Evolutionary conservation across 2,113 vertebrate species (phyloP).

Genomic region (Alethe diademata): DNA sequence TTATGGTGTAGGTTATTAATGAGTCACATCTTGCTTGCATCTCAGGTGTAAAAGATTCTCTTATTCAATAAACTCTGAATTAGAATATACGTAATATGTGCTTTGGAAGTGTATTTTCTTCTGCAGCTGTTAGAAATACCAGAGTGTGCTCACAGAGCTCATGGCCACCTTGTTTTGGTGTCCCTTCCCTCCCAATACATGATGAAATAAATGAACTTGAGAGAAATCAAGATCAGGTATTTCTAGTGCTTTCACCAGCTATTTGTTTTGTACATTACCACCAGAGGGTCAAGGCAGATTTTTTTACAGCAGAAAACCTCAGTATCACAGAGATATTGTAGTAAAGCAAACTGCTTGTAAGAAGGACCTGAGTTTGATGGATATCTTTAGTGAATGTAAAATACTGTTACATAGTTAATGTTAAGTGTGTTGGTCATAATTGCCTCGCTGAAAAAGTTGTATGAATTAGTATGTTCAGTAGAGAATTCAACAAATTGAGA

Average conservation of each 20-base stretch:
- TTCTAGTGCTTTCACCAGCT: background rate
- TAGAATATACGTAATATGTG: background rate
- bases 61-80: background rate
- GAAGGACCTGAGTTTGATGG: background rate
- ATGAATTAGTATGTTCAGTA: background rate
- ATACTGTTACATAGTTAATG: background rate
- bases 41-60: background rate
- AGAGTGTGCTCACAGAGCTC: background rate
- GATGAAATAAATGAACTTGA: background rate
- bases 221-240: background rate
- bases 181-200: background rate
- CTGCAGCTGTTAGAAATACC: background rate
- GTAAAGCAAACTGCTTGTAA: background rate
- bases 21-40: background rate
- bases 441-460: background rate
- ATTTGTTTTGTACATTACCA: background rate
- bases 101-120: background rate
- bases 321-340: background rate
- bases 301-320: background rate
- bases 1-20: conserved; percentile 53
- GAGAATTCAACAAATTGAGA: background rate
- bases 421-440: background rate
- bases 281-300: background rate
- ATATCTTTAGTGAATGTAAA: background rate
- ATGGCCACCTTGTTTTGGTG: background rate